phyloP scores from a whole-genome alignment of 2,113 vertebrate genomes.

The Hyaena hyaena region DNA sequence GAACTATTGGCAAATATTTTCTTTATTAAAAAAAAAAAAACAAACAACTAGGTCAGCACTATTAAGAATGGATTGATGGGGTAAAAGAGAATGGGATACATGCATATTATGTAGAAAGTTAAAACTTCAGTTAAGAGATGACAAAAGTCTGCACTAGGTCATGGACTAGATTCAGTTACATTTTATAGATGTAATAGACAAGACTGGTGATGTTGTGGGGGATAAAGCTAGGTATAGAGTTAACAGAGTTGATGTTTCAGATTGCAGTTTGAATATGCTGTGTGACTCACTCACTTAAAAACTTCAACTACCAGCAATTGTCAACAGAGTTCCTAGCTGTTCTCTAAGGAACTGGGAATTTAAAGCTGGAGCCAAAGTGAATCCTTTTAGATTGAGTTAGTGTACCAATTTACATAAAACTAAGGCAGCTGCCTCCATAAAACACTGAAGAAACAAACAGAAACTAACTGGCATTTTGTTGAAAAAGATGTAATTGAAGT shows the following conservation, averaged over 20 bases:
- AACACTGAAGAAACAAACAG: slow-evolving; percentile 22
- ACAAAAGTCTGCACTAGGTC: background rate
- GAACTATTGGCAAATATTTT: background rate
- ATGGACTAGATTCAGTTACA: background rate
- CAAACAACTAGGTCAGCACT: background rate
- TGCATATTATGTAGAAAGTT: background rate
- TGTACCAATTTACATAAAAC: background rate
- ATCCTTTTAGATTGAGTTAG: background rate
- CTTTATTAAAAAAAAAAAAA: background rate
- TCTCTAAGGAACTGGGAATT: slow-evolving; percentile 1
- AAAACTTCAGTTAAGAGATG: background rate
- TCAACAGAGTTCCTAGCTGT: background rate
- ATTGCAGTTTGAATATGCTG: background rate
- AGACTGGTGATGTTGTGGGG: background rate
- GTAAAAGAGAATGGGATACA: background rate
- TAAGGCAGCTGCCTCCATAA: background rate
- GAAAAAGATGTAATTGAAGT: slow-evolving; percentile 2
- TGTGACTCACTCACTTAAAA: slow-evolving; percentile 14
- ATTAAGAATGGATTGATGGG: background rate
- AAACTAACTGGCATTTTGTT: background rate
- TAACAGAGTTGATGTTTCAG: background rate
- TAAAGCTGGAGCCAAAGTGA: background rate
- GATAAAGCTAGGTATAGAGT: background rate
- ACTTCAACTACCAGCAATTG: background rate
- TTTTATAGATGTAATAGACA: background rate